Conservation (phyloP, 2,797 vertebrate genomes). For the Dendrocincla tyrannina region DNA sequence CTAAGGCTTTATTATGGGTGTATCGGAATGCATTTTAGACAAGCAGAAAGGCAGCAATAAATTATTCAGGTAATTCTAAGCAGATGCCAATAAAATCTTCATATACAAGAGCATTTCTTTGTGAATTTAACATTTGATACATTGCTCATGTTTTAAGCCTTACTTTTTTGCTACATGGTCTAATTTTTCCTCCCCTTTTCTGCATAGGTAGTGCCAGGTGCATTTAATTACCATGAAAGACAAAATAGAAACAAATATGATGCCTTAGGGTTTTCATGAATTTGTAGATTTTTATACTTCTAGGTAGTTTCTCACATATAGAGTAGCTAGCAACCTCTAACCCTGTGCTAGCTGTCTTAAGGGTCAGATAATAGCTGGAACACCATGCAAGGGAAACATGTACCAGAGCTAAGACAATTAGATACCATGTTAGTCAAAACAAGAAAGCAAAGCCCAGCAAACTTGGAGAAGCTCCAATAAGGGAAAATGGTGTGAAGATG, state of each 20-base stretch:
- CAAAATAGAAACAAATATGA: not conserved
- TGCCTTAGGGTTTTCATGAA: too few species aligned
- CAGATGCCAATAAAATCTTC: constrained; percentile 12
- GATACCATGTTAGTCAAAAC: too few species aligned
- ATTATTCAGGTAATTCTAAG: constrained; percentile 35
- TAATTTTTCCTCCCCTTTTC: not conserved
- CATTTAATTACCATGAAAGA: not conserved
- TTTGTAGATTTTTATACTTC: too few species aligned
- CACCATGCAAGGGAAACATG: too few species aligned
- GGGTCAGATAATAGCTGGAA: too few species aligned
- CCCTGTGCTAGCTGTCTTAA: too few species aligned
- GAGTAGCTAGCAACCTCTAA: too few species aligned
- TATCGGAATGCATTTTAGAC: not conserved
- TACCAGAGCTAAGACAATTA: too few species aligned
- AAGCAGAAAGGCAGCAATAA: constrained; percentile 1
- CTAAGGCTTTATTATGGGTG: constrained; percentile 14
- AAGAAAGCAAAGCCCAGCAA: too few species aligned
- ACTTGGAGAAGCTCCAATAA: too few species aligned
- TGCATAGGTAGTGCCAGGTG: not conserved
- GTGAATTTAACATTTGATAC: not conserved
- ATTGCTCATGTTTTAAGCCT: not conserved
- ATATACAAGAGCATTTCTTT: not conserved
- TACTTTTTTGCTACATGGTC: not conserved
- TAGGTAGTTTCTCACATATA: too few species aligned
- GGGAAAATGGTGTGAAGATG: too few species aligned